Evolutionary conservation across 2,888 invertebrate genomes (phyloP), one percentile per base, ranked within the genome.

Genomic region (Capitulum mitella): DNA sequence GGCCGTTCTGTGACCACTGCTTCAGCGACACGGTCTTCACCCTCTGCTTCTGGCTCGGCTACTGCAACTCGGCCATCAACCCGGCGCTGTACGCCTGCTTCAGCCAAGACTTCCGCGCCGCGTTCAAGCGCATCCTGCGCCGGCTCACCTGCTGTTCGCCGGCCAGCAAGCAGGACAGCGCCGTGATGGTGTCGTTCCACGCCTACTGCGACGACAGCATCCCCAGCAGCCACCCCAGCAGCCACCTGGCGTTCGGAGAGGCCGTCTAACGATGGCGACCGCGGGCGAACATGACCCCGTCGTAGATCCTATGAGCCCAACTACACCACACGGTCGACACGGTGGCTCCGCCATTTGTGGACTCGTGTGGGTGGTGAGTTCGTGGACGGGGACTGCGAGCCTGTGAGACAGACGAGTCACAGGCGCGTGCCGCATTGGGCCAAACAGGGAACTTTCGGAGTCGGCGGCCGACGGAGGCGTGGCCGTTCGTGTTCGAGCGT

Each of bases 21-120:
- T 94, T 96, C 64, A 91, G 93, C 81, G 91, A 92, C 0, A 88
- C 94, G 79, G 89, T 95, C 79, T 97, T 97, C 88, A 94, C 95
- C 19, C 90, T 97, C 46, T 90, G 97, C 32, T 97, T 98, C 87
- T 98, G 98, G 97, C 89, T 98, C 81, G 98, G 98, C 1, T 98
- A 98, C 87, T 95, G 96, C 87, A 98, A 98, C 86, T 95, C 95
- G 0, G 97, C 97, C 8, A 92, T 97, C 82, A 98, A 97, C 86
- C 97, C 97, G 0, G 91, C 95, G 85, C 95, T 97, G 82, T 97
- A 97, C 86, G 97, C 96, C 10, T 89, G 96, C 80, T 97, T 97
- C 87, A 95, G 95, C 78, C 94, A 94, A 86, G 97, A 97, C 87
- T 97, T 97, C 87, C 91, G 97, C 80, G 94, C 93, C 85, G 97